These are phyloP conservation scores for Loriculus beryllinus DNA, from an alignment of 2,797 vertebrate species.

Conservation along the genomic window DNA sequence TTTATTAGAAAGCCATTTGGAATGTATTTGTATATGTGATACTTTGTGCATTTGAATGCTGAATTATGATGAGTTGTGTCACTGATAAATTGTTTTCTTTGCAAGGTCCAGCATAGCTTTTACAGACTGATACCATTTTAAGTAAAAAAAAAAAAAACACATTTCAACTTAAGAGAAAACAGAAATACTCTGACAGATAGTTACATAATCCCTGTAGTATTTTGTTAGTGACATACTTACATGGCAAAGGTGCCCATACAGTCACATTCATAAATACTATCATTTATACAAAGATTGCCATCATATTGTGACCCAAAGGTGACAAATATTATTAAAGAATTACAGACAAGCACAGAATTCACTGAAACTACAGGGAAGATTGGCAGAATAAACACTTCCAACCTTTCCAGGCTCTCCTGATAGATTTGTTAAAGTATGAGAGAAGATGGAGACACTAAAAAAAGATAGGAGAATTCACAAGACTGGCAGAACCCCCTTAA, in stretches of 20 bases:
- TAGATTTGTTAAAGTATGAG: constrained; percentile 9
- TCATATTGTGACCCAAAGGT: background rate
- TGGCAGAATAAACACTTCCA: constrained; percentile 37
- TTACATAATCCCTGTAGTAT: background rate
- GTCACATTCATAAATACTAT: background rate
- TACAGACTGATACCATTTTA: background rate
- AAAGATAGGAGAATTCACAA: background rate
- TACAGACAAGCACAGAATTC: background rate
- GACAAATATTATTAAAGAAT: background rate
- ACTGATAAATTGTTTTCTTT: background rate
- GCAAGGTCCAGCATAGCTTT: background rate
- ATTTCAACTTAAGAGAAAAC: background rate
- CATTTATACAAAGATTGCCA: background rate
- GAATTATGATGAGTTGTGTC: background rate
- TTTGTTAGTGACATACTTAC: background rate
- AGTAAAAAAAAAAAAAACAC: background rate
- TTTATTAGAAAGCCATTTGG: background rate
- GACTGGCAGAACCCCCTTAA: background rate
- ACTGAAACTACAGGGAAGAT: background rate
- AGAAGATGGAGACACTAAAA: background rate
- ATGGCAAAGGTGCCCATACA: background rate
- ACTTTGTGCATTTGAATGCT: background rate
- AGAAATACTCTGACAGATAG: background rate
- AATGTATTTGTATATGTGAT: background rate
- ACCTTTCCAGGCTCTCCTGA: background rate